These are phyloP conservation scores for Leucosticte australis DNA, from an alignment of 2,113 vertebrate genomes.

Conservation along the genomic window DNA sequence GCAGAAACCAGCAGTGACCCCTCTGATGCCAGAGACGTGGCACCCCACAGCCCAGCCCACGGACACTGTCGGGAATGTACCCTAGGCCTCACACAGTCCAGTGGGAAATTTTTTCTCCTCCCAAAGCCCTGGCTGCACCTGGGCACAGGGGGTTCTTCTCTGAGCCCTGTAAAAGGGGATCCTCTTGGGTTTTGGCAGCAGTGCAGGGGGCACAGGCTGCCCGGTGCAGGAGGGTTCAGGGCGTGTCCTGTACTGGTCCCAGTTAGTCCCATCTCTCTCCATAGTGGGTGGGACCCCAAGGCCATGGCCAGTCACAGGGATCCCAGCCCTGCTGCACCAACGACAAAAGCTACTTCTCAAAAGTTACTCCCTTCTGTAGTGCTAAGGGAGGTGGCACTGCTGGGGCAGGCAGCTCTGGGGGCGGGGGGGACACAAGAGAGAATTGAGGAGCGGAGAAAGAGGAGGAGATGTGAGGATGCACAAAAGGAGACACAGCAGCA, in stretches of 20 bases:
- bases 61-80: accelerated
- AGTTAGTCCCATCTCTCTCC: background rate
- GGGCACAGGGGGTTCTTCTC: background rate
- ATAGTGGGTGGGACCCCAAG: background rate
- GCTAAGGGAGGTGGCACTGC: background rate
- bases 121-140: background rate
- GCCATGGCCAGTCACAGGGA: background rate
- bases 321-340: background rate
- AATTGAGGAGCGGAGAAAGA: background rate
- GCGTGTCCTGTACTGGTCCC: background rate
- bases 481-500: background rate
- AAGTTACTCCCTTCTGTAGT: background rate
- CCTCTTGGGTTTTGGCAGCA: background rate
- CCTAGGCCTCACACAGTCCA: background rate
- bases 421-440: background rate
- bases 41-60: background rate
- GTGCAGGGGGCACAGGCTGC: background rate
- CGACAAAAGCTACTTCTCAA: background rate
- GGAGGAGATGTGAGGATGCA: background rate
- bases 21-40: background rate
- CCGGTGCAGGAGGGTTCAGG: accelerated
- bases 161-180: background rate
- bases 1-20: background rate
- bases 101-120: background rate
- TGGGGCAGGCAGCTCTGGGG: background rate